Evolutionary conservation across 1,140 invertebrate species (phyloP).

Genomic region (Drosophila kikkawai): DNA sequence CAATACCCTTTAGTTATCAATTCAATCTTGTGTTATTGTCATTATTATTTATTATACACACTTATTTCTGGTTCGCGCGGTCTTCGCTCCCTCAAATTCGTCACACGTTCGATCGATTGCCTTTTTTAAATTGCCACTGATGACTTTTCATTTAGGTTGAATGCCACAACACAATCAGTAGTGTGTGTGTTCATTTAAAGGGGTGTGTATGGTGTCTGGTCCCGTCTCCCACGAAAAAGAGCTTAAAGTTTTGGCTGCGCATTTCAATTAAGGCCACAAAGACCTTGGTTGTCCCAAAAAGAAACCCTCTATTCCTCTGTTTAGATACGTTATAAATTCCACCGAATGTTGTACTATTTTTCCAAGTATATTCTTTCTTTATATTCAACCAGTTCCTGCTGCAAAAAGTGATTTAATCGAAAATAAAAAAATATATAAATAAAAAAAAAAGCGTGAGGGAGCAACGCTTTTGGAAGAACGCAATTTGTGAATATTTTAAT

Average conservation of each 20-base stretch:
- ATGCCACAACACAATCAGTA: conserved; percentile 38
- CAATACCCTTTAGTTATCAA: conserved; percentile 25
- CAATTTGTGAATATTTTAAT: conserved; percentile 81
- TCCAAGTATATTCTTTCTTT: conserved; percentile 44
- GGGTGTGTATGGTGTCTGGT: not conserved
- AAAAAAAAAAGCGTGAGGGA: conserved; percentile 14
- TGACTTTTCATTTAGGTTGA: conserved; percentile 78
- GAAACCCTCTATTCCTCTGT: not conserved
- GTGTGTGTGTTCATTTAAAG: conserved; percentile 13
- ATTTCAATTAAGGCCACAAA: conserved; percentile 49
- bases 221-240: not conserved
- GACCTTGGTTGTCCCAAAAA: conserved; percentile 23
- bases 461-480: conserved; percentile 56
- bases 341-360: conserved; percentile 69
- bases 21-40: conserved; percentile 45
- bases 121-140: conserved; percentile 77
- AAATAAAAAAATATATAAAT: conserved; percentile 18
- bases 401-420: conserved; percentile 34
- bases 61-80: conserved; percentile 54
- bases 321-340: conserved; percentile 57
- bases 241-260: conserved; percentile 39
- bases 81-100: conserved; percentile 65
- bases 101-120: conserved; percentile 78
- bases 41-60: conserved; percentile 33
- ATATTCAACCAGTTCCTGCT: conserved; percentile 40